Base-by-base conservation (phyloP, 2,797 vertebrate genomes). In the Vespertilio murinus region DNA sequence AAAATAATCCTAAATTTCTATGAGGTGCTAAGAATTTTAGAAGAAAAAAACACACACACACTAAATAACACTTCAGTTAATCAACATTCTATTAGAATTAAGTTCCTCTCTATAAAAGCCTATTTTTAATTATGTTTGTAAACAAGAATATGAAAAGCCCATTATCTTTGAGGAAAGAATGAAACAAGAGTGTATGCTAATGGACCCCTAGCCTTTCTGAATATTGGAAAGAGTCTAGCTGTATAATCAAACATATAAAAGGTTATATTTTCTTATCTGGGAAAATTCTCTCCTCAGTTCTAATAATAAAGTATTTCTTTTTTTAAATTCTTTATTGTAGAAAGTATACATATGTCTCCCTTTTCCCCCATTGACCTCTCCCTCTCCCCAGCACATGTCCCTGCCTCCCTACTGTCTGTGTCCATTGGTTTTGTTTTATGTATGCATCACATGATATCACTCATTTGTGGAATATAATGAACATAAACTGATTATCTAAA, bases 141-240 rank as follows among this genome's bases (percentile, higher is more conserved):
- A 97, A 97, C 87, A 95, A 91, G 47, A 77, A 17, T 75, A 96
- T 94, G 74, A 97, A 95, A 96, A 96, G 91, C 45, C 90, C 93
- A 94, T 96, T 97, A 96, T 73, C 74, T 45, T 14, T 86, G 49
- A 90, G n/a, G 93, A 78, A 90, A 78, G 33, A 77, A 25, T 56
- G 64, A 91, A 93, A 90, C n/a, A 94, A 91, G 11, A 61, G 45
- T n/a, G 7, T 59, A 23, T n/a, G 10, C 25, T 94, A 96, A 96
- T 93, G 92, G 93, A 88, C 54, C 81, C 70, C 74, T 91, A 35
- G 17, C 61, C 59, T 52, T 91, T 85, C 84, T 82, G 42, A 94
- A 92, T 77, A 90, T 18, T 90, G 22, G 45, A 79, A 94, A 79
- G 25, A 77, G 92, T 77, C 42, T 80, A 54, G 6, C 30, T 42